phyloP scores from a whole-genome alignment of 1,140 invertebrate species.

The Drosophila suzukii region DNA sequence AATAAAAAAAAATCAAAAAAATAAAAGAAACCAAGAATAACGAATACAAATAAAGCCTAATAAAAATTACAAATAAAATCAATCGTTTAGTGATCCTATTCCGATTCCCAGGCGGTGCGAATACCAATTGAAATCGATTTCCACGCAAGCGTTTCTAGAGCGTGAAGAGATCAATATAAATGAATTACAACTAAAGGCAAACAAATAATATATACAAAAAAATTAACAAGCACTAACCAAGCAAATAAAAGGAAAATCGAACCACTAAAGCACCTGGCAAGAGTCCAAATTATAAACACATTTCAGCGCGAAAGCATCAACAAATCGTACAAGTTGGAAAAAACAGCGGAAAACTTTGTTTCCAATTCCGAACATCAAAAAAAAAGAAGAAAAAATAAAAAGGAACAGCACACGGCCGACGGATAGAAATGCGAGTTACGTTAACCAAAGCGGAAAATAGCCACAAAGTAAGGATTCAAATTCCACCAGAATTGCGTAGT shows the following conservation, averaged over 20 bases:
- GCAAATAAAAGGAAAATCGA: constrained; percentile 24
- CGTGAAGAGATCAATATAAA: constrained; percentile 47
- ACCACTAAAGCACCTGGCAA: constrained; percentile 33
- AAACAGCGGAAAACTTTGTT: constrained; percentile 31
- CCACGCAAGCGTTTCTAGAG: constrained; percentile 42
- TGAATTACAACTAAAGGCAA: constrained; percentile 20
- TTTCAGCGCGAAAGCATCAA: constrained; percentile 9
- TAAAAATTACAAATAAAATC: constrained; percentile 10
- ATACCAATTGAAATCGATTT: constrained; percentile 17
- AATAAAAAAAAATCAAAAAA: constrained; percentile 10
- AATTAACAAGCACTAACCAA: constrained; percentile 9
- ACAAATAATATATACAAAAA: constrained; percentile 17
- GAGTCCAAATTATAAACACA: constrained; percentile 39
- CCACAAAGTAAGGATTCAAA: constrained; percentile 16
- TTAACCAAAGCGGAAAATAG: constrained; percentile 12
- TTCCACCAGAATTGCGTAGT: neutral
- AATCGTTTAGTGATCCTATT: constrained; percentile 9
- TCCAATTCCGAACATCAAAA: neutral
- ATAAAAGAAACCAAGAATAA: constrained; percentile 4
- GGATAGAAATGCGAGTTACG: constrained; percentile 8
- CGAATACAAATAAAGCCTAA: constrained; percentile 4
- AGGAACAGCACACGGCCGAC: neutral
- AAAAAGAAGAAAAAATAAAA: neutral
- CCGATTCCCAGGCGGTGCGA: constrained; percentile 11
- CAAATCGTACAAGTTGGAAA: constrained; percentile 13